These are phyloP conservation scores for Apostichopus californicus DNA, from an alignment of 35 echinoderm and acorn worm genomes.

Conservation along the genomic window DNA sequence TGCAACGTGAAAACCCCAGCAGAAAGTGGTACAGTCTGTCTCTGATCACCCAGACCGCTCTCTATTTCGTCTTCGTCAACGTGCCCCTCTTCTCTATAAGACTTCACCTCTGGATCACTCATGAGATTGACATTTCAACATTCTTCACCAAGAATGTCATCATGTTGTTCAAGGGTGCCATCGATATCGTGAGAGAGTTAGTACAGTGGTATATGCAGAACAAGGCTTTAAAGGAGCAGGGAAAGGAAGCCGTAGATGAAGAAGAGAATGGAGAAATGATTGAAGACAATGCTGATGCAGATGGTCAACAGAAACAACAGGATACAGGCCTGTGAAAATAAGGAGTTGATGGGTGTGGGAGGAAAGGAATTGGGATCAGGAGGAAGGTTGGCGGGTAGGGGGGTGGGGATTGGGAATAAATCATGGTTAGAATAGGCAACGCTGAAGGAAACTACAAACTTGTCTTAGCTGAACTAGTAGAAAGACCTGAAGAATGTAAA, in stretches of 20 bases:
- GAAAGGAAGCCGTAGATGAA: neutral
- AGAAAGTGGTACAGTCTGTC: conserved; percentile 65
- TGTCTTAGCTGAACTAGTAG: no score
- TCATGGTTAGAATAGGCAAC: no score
- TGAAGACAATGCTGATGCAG: neutral
- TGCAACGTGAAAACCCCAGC: conserved; percentile 34
- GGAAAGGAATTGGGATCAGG: neutral
- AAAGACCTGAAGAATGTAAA: no score
- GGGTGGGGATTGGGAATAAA: no score
- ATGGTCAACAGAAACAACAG: neutral
- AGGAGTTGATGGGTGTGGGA: neutral
- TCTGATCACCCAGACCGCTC: conserved; percentile 56
- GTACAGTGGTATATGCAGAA: conserved; percentile 52
- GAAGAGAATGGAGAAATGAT: conserved; percentile 4
- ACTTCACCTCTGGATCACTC: conserved; percentile 70
- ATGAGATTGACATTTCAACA: conserved; percentile 82
- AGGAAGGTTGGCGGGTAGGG: no score
- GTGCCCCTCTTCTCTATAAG: conserved; percentile 79
- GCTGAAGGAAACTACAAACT: no score
- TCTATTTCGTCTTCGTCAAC: conserved; percentile 81
- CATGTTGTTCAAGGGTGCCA: conserved; percentile 61
- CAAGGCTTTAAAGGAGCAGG: neutral
- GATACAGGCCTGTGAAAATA: conserved; percentile 24
- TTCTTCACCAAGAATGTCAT: conserved; percentile 96
- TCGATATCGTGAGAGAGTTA: conserved; percentile 70